Evolutionary conservation across 2,113 vertebrate species (phyloP).

Genomic region (Strix uralensis): DNA sequence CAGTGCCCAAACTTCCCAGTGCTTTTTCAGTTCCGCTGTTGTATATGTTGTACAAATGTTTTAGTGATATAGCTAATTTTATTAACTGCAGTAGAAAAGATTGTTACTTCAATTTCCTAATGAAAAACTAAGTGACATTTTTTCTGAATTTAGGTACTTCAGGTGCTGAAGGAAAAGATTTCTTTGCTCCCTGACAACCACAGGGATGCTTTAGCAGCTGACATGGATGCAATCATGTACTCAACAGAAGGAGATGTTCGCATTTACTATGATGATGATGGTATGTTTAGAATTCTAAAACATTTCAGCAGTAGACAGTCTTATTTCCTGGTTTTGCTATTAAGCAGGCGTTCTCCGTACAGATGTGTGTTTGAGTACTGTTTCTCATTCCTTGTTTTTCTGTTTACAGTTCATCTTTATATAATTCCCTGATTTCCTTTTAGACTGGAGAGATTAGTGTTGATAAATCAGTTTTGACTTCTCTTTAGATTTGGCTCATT

Average conservation of each 20-base stretch:
- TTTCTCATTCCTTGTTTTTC: neutral
- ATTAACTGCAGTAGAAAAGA: neutral
- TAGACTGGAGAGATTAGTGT: neutral
- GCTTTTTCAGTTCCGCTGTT: neutral
- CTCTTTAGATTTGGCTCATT: neutral
- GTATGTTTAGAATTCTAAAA: constrained; percentile 70
- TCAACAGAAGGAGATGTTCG: constrained; percentile 83
- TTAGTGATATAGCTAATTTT: neutral
- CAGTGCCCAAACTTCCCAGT: neutral
- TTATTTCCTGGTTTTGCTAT: neutral
- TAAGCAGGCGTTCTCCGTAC: neutral
- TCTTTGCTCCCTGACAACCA: constrained; percentile 76
- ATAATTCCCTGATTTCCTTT: neutral
- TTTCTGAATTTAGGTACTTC: constrained; percentile 78
- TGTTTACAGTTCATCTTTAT: neutral
- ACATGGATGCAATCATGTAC: constrained; percentile 86
- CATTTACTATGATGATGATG: constrained; percentile 89
- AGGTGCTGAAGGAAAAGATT: constrained; percentile 85
- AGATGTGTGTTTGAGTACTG: neutral
- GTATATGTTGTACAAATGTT: neutral
- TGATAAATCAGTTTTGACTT: neutral
- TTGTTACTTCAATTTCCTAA: neutral
- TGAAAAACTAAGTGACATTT: constrained; percentile 21
- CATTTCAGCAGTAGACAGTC: neutral
- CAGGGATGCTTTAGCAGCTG: constrained; percentile 86